These are phyloP conservation scores for Phacellophora camtschatica DNA, from an alignment of 30 jellyfish, hydroid and myxozoan genomes.

Conservation along the genomic window DNA sequence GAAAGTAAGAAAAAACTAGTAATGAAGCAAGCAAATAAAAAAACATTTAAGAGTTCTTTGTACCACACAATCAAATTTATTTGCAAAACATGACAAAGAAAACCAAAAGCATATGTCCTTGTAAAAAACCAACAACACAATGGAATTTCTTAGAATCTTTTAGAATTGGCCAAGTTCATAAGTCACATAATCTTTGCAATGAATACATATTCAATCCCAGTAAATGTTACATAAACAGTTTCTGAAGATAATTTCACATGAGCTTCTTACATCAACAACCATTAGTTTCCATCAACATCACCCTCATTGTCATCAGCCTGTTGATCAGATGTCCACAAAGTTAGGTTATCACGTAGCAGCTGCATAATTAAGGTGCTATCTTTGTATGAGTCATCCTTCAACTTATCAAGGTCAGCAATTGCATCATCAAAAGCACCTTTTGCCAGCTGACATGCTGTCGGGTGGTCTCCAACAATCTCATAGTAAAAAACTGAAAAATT, in stretches of 20 bases:
- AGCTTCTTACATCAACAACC: conserved; percentile 49
- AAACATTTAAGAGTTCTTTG: too few relatives aligned
- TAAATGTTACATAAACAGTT: conserved; percentile 20
- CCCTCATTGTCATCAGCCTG: conserved; percentile 69
- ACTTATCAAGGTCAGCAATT: conserved; percentile 79
- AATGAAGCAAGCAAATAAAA: too few relatives aligned
- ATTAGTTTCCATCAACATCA: conserved; percentile 55
- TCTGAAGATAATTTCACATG: conserved; percentile 14
- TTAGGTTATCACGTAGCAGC: conserved; percentile 90
- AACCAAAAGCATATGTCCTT: too few relatives aligned
- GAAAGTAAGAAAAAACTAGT: too few relatives aligned
- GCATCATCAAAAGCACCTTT: conserved; percentile 95
- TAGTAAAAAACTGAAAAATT: conserved; percentile 88
- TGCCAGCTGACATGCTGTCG: conserved; percentile 84
- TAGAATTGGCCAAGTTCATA: conserved; percentile 12
- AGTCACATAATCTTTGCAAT: background rate
- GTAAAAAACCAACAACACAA: conserved; percentile 11
- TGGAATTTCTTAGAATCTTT: background rate
- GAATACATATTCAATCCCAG: conserved; percentile 16
- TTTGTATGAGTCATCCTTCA: conserved; percentile 92
- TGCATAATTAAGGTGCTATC: conserved; percentile 97
- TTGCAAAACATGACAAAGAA: too few relatives aligned
- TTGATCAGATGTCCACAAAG: conserved; percentile 90
- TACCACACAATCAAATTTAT: too few relatives aligned
- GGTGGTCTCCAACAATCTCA: conserved; percentile 73